Evolutionary conservation across 2,113 vertebrate genomes (phyloP), one percentile per base, ranked within the genome.

Genomic region (Anarhynchus alexandrinus): DNA sequence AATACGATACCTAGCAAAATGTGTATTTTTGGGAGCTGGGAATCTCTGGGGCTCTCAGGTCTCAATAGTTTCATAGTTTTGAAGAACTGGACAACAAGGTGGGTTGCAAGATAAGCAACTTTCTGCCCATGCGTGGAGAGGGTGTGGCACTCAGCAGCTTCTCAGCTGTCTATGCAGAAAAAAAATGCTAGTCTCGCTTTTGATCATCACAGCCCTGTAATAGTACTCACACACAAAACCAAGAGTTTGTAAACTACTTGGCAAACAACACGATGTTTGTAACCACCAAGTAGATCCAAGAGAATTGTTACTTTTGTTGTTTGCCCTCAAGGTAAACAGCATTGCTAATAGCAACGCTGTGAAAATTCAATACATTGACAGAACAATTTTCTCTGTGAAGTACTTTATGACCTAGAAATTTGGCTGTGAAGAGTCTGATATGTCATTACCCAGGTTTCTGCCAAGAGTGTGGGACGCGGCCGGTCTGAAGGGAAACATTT

Each of bases 311-410:
- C 22, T 49, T 84, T 67, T 76, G 49, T 62, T 91, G 58, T 85
- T 91, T 93, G 43, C 62, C 86, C n/a, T 79, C 54, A 51, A 87
- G 86, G 70, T 85, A 95, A 87, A 82, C 49, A 59, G 32, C 64
- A 91, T 58, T 83, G 88, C 59, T 93, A 86, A 82, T 36, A 92
- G 67, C 69, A 94, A 80, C 4, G 2, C 70, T 87, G 88, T 70
- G 54, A 87, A 93, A 93, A 94, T 91, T 94, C 91, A 88, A 93
- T 96, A 73, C 58, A 94, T 94, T 70, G 95, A 90, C 73, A 76
- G 81, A 95, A 91, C 85, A 90, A 83, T 96, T 94, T 95, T 94
- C 79, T 54, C 64, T 76, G 36, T 65, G n/a, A 91, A 86, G 61
- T 64, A 72, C 73, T 94, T 93, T 77, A 85, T 3, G 14, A 85